These are phyloP conservation scores for Hyposoter dolosus DNA, from an alignment of 2,888 invertebrate species.

Conservation along the genomic window DNA sequence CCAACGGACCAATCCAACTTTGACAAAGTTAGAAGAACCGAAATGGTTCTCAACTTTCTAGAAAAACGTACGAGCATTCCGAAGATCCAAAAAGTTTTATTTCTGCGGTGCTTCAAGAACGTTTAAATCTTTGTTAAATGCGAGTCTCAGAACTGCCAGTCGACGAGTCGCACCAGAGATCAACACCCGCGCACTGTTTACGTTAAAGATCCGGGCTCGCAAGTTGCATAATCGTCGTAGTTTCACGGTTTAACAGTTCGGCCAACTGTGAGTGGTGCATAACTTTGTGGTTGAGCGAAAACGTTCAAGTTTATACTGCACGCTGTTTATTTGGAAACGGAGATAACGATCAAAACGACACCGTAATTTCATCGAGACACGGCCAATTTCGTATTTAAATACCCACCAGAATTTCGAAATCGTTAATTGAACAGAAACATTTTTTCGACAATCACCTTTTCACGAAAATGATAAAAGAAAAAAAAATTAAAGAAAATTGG, in stretches of 20 bases:
- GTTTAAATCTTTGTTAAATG: slow-evolving; percentile 23
- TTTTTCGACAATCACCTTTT: neutral
- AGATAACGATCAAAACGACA: slow-evolving; percentile 4
- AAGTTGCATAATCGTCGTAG: slow-evolving; percentile 56
- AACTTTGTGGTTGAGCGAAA: slow-evolving; percentile 47
- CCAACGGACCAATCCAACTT: neutral
- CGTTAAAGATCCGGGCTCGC: slow-evolving; percentile 41
- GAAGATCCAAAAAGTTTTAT: neutral
- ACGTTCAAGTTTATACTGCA: neutral
- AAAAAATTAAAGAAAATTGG: too few relatives aligned
- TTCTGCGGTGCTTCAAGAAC: neutral
- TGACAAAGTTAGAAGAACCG: neutral
- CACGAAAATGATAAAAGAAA: neutral
- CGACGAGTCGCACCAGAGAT: slow-evolving; percentile 41
- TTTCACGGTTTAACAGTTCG: slow-evolving; percentile 59
- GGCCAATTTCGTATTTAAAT: neutral
- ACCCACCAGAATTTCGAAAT: neutral
- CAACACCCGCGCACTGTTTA: slow-evolving; percentile 55
- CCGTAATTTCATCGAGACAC: neutral
- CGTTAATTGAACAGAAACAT: neutral
- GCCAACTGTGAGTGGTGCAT: slow-evolving; percentile 27
- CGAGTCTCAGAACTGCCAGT: slow-evolving; percentile 2
- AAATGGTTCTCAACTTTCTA: neutral
- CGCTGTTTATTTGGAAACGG: neutral
- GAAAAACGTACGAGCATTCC: neutral